phyloP scores from a whole-genome alignment of 2,797 vertebrate species.

The Hapalemur alaotrensis region DNA sequence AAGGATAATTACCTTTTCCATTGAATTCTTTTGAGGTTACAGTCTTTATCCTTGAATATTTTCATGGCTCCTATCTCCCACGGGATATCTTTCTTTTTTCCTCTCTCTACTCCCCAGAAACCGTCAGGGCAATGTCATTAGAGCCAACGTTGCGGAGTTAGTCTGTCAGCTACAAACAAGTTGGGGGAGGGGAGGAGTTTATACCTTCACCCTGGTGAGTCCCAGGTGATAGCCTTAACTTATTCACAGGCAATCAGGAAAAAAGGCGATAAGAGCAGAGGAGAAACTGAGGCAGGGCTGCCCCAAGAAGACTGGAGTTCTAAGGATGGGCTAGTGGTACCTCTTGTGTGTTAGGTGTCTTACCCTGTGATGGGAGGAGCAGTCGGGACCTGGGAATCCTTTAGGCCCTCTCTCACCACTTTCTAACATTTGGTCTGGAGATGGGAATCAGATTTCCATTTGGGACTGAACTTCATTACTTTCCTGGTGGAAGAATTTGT shows the following conservation, averaged over 20 bases:
- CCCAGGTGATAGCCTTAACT: background rate
- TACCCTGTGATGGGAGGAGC: background rate
- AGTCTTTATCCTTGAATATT: slow-evolving; percentile 6
- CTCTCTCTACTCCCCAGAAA: background rate
- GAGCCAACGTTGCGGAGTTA: background rate
- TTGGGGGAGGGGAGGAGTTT: background rate
- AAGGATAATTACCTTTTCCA: background rate
- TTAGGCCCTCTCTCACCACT: background rate
- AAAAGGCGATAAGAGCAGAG: slow-evolving; percentile 4
- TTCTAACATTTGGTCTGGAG: background rate
- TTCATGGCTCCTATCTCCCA: background rate
- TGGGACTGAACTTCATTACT: background rate
- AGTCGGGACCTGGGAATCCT: background rate
- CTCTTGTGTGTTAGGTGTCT: background rate
- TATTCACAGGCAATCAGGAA: background rate
- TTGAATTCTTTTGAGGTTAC: slow-evolving; percentile 21
- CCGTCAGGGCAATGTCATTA: background rate
- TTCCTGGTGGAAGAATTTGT: slow-evolving; percentile 31
- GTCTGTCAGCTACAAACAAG: background rate
- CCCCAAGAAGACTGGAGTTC: background rate
- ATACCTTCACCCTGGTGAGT: background rate
- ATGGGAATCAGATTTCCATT: slow-evolving; percentile 14
- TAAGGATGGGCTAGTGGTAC: background rate
- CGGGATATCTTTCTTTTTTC: background rate
- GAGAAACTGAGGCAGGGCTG: slow-evolving; percentile 20